These are phyloP conservation scores for Hemichromis elongatus DNA, from an alignment of 2,113 vertebrate genomes.

Conservation along the genomic window DNA sequence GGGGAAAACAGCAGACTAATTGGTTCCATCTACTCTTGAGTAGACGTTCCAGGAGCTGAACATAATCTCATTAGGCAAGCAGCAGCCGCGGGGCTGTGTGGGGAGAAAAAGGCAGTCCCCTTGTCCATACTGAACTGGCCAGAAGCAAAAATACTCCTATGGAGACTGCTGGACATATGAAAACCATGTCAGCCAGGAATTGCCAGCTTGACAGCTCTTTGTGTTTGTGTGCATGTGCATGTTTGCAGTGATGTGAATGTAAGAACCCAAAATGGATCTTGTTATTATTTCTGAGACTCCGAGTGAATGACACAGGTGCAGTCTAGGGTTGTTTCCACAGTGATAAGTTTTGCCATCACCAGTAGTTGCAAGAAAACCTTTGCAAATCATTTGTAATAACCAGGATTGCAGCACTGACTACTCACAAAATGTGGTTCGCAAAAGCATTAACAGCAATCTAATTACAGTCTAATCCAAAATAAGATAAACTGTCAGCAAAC, in stretches of 20 bases:
- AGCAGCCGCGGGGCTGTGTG: conserved; percentile 10
- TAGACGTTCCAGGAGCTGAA: conserved; percentile 63
- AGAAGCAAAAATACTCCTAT: conserved; percentile 22
- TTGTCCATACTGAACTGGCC: conserved; percentile 12
- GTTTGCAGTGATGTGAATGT: neutral
- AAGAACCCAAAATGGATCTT: neutral
- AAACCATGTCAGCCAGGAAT: conserved; percentile 2
- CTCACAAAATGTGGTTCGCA: neutral
- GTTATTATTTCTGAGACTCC: neutral
- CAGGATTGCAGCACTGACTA: neutral
- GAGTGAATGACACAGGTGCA: neutral
- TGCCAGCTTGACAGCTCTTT: conserved; percentile 3
- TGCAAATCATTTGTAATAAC: neutral
- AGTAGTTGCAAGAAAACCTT: neutral
- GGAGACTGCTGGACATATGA: conserved; percentile 4
- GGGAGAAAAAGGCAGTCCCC: conserved; percentile 12
- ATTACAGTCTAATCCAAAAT: neutral
- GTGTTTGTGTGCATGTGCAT: neutral
- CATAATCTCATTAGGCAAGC: conserved; percentile 70
- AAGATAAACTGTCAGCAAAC: neutral
- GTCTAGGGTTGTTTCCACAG: neutral
- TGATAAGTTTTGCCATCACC: neutral
- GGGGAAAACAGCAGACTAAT: conserved; percentile 68
- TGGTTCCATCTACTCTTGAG: conserved; percentile 69
- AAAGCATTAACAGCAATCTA: neutral